Evolutionary conservation across 35 echinoderm and acorn worm genomes (phyloP).

Genomic region (Apostichopus japonicus): DNA sequence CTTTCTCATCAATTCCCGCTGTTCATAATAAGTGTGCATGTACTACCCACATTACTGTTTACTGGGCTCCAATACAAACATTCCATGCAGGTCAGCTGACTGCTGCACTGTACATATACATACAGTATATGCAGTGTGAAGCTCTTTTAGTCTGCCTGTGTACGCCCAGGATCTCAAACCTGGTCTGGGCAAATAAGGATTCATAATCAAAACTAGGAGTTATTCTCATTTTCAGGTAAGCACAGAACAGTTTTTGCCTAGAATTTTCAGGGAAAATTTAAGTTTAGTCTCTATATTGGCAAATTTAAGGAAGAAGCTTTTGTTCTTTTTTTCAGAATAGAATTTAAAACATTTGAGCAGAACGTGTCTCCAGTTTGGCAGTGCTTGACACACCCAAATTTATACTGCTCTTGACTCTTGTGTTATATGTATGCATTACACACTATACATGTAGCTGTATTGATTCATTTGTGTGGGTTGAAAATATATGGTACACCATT

Average conservation of each 20-base stretch:
- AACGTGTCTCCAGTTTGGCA: neutral
- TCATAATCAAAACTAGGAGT: neutral
- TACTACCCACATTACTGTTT: neutral
- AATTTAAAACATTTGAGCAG: neutral
- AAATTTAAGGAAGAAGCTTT: no score
- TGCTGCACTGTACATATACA: neutral
- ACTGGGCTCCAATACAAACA: constrained; percentile 1
- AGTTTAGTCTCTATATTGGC: no score
- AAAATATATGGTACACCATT: neutral
- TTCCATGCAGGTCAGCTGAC: constrained; percentile 39
- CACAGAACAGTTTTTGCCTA: neutral
- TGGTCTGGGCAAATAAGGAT: neutral
- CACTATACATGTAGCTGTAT: neutral
- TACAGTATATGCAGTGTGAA: neutral
- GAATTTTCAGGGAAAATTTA: neutral
- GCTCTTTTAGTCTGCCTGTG: neutral
- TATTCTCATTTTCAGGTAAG: constrained; percentile 16
- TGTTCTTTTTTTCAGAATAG: neutral
- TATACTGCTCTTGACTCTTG: neutral
- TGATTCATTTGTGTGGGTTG: neutral
- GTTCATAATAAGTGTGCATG: no score
- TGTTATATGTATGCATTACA: neutral
- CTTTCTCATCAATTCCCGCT: no score
- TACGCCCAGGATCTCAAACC: constrained; percentile 24
- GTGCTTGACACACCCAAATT: neutral